Base-by-base conservation (phyloP, 92 coral and sea anemone species). In the Bergia sp. region DNA sequence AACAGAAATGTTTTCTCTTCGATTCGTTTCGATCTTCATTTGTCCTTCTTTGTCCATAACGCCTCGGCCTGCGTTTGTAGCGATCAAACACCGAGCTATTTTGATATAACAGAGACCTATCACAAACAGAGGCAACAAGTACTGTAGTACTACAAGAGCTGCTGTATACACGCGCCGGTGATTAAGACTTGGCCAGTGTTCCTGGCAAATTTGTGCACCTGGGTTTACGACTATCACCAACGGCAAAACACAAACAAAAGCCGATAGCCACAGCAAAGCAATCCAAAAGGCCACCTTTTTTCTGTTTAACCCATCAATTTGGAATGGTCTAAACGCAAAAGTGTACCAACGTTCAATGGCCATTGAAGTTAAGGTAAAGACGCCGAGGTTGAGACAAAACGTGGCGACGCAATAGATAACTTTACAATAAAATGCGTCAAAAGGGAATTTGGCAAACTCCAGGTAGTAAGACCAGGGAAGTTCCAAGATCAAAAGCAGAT, bases 21-120 rank as follows among this genome's bases (percentile, higher is more conserved):
- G 77, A 82, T 94, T 85, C 0, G 94, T 94, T 40, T 82, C 86
- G 23, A 82, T 66, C 47, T 43, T 82, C 75, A 82, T 82, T n/a
- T 37, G 57, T 1, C 86, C 86, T 82, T 82, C 76, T 23, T 39
- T 10, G 8, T 82, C 76, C 76, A 82, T 69, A 10, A 66, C 86
- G 21, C 86, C 86, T 41, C 86, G 86, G 0, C 86, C 86, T 0
- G 40, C 86, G 18, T 20, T 64, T 42, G 86, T 64, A 5, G 3
- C 11, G 10, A 82, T 88, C 13, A 95, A 92, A 81, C 94, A 95
- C 6, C 92, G 89, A 9, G 97, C 99, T 66, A 96, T 96, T 89
- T 92, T 91, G 65, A 96, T 73, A 73, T 96, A 96, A 4, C 95
- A 94, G 23, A 94, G 79, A 50, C 98, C 94, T 79, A 96, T 96